phyloP scores from a whole-genome alignment of 2,797 vertebrate genomes.

The Chromobotia macracanthus region DNA sequence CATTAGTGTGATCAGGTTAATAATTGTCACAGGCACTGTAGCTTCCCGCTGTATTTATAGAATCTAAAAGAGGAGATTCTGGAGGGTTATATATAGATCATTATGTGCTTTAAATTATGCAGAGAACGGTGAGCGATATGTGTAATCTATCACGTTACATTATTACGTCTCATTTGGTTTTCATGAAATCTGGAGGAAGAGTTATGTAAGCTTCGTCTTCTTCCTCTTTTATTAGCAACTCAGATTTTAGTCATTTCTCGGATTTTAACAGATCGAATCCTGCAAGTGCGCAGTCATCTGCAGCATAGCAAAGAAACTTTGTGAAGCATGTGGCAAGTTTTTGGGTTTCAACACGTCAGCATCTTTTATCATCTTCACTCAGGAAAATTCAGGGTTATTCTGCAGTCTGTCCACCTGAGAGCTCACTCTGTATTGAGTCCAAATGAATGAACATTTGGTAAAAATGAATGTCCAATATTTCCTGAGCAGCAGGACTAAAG shows the following conservation, averaged over 20 bases:
- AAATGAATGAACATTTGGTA: neutral
- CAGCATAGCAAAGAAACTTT: neutral
- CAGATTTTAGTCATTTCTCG: neutral
- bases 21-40: conserved; percentile 63
- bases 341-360: neutral
- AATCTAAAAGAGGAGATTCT: conserved; percentile 56
- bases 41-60: conserved; percentile 61
- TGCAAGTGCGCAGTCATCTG: conserved; percentile 22
- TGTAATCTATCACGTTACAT: conserved; percentile 48
- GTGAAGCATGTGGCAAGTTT: neutral
- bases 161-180: conserved; percentile 45
- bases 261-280: neutral
- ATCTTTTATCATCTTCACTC: neutral
- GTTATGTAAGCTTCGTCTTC: conserved; percentile 29
- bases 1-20: conserved; percentile 65
- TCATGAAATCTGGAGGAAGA: conserved; percentile 27
- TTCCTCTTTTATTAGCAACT: conserved; percentile 11
- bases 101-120: conserved; percentile 55
- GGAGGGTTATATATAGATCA: conserved; percentile 54
- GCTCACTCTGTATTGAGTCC: neutral
- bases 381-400: too few species aligned
- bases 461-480: neutral
- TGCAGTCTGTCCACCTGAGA: too few species aligned
- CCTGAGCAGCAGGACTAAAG: neutral
- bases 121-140: conserved; percentile 33